Evolutionary conservation across 1,140 invertebrate species (phyloP).

Genomic region (Plodia interpunctella): DNA sequence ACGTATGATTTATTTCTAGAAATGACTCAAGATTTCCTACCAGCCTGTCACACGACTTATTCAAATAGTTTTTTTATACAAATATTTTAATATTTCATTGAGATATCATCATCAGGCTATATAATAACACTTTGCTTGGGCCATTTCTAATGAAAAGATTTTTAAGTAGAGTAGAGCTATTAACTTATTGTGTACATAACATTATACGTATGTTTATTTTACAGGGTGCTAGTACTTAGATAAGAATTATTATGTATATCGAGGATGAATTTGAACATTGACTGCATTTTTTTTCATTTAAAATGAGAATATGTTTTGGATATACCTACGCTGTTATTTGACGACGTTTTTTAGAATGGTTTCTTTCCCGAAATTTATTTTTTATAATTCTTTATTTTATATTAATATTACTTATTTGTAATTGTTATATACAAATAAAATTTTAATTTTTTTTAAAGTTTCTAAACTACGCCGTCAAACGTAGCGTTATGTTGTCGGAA

Average conservation of each 20-base stretch:
- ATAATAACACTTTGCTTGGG: neutral
- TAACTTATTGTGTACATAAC: slow-evolving; percentile 49
- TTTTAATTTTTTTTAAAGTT: neutral
- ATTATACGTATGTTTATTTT: slow-evolving; percentile 55
- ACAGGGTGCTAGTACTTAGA: slow-evolving; percentile 67
- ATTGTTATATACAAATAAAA: neutral
- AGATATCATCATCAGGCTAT: neutral
- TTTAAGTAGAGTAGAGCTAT: slow-evolving; percentile 35
- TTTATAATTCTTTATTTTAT: neutral
- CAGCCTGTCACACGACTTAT: neutral
- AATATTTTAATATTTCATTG: neutral
- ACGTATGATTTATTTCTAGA: slow-evolving; percentile 4
- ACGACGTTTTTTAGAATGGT: neutral
- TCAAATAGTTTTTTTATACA: no score
- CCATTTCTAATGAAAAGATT: neutral
- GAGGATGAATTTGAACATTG: slow-evolving; percentile 20
- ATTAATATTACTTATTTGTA: neutral
- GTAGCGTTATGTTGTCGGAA: neutral
- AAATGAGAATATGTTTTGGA: slow-evolving; percentile 17
- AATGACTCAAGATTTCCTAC: neutral
- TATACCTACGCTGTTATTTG: slow-evolving; percentile 7
- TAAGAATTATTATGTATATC: slow-evolving; percentile 34
- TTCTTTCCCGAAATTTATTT: neutral
- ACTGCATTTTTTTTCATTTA: slow-evolving; percentile 18
- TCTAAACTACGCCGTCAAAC: neutral